These are phyloP conservation scores for Hirtodrosophila cameraria DNA, from an alignment of 2,888 invertebrate genomes.

Conservation along the genomic window DNA sequence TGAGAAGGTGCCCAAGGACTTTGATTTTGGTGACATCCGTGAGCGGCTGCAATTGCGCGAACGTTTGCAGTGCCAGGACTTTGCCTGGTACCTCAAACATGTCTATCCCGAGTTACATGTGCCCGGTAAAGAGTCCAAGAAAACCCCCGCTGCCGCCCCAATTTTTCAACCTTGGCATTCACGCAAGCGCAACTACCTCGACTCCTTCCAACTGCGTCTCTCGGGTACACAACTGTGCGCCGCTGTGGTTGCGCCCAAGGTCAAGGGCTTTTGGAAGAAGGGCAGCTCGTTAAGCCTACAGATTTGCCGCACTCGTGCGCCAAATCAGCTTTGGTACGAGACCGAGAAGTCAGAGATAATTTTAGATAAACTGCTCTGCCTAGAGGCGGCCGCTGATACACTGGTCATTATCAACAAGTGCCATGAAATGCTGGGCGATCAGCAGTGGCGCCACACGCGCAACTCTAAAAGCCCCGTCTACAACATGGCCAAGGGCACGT, in stretches of 20 bases:
- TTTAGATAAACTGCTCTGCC: conserved; percentile 91
- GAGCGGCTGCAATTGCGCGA: conserved; percentile 90
- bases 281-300: conserved; percentile 88
- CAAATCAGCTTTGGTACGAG: conserved; percentile 90
- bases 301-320: conserved; percentile 87
- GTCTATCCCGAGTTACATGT: conserved; percentile 95
- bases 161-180: conserved; percentile 93
- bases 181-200: conserved; percentile 90
- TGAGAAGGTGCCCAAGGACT: conserved; percentile 83
- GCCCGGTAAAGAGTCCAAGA: conserved; percentile 84
- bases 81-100: conserved; percentile 96
- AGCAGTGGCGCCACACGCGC: conserved; percentile 95
- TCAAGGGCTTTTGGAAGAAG: conserved; percentile 87
- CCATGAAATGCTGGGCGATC: conserved; percentile 95
- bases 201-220: conserved; percentile 90
- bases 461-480: conserved; percentile 90
- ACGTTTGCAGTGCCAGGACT: conserved; percentile 91
- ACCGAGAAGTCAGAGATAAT: conserved; percentile 93
- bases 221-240: conserved; percentile 90
- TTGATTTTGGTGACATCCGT: conserved; percentile 91
- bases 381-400: conserved; percentile 89
- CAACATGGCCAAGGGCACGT: conserved; percentile 94
- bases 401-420: conserved; percentile 93
- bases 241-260: conserved; percentile 86
- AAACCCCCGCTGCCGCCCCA: conserved; percentile 85